Evolutionary conservation across 2,888 invertebrate genomes (phyloP).

Genomic region (Opisthograptis luteolata): DNA sequence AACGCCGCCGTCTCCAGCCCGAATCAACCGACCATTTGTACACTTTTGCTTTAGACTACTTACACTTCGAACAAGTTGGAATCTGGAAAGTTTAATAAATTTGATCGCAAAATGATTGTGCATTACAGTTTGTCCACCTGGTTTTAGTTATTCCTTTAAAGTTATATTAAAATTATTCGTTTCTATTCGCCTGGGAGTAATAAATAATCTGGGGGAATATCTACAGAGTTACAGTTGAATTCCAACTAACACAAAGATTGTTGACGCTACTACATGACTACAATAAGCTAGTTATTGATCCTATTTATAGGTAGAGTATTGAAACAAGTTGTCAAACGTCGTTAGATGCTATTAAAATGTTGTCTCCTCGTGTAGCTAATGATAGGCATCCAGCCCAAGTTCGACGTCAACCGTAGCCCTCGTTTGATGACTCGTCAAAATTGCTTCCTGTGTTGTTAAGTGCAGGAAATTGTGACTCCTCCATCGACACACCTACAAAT

Average conservation of each 20-base stretch:
- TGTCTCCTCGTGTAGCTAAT: constrained; percentile 58
- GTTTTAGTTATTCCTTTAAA: constrained; percentile 3
- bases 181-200: constrained; percentile 1
- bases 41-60: constrained; percentile 69
- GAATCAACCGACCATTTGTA: constrained; percentile 72
- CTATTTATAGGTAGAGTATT: no score
- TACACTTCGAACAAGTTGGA: constrained; percentile 58
- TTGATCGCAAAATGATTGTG: constrained; percentile 17
- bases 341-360: constrained; percentile 46
- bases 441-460: constrained; percentile 83
- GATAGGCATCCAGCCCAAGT: constrained; percentile 61
- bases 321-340: constrained; percentile 31
- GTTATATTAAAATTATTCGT: not conserved
- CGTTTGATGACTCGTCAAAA: constrained; percentile 83
- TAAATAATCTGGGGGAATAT: constrained; percentile 4
- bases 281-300: constrained; percentile 23
- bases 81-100: constrained; percentile 43
- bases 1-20: constrained; percentile 64
- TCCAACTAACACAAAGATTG: no score
- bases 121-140: constrained; percentile 20
- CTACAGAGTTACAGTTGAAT: no score
- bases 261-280: no score
- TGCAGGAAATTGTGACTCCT: constrained; percentile 84
- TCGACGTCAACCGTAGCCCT: constrained; percentile 69
- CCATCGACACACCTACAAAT: constrained; percentile 75